These are phyloP conservation scores for Anguilla pacifica DNA, from an alignment of 2,797 vertebrate genomes.

Conservation along the genomic window DNA sequence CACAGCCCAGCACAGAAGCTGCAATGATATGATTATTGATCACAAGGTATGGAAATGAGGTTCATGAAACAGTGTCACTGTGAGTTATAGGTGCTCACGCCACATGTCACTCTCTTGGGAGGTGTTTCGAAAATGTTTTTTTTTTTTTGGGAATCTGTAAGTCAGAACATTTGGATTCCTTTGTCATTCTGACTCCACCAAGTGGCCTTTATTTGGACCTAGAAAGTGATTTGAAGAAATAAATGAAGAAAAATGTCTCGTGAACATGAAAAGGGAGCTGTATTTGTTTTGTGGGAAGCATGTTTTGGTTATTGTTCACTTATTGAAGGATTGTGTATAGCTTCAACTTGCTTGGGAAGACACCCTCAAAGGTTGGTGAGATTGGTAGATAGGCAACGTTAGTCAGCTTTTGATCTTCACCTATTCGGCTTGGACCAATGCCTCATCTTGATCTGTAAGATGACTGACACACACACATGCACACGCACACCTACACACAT, in stretches of 20 bases:
- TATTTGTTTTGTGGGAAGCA: background rate
- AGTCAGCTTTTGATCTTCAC: conserved; percentile 50
- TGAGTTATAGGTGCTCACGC: background rate
- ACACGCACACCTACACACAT: background rate
- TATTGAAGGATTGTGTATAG: background rate
- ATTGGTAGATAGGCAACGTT: background rate
- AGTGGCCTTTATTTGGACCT: background rate
- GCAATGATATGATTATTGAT: background rate
- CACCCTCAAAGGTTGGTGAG: background rate
- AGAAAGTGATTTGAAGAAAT: background rate
- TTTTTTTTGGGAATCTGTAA: background rate
- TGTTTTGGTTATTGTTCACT: background rate
- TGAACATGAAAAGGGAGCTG: background rate
- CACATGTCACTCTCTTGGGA: background rate
- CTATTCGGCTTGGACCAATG: conserved; percentile 46
- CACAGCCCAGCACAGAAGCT: background rate
- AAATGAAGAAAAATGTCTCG: background rate
- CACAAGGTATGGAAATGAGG: background rate
- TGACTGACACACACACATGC: conserved; percentile 34
- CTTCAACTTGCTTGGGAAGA: background rate
- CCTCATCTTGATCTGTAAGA: background rate
- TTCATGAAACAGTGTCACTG: background rate
- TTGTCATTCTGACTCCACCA: background rate
- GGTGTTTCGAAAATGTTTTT: background rate
- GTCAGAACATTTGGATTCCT: background rate